phyloP scores from a whole-genome alignment of 2,888 invertebrate species.

The Eilema depressum region DNA sequence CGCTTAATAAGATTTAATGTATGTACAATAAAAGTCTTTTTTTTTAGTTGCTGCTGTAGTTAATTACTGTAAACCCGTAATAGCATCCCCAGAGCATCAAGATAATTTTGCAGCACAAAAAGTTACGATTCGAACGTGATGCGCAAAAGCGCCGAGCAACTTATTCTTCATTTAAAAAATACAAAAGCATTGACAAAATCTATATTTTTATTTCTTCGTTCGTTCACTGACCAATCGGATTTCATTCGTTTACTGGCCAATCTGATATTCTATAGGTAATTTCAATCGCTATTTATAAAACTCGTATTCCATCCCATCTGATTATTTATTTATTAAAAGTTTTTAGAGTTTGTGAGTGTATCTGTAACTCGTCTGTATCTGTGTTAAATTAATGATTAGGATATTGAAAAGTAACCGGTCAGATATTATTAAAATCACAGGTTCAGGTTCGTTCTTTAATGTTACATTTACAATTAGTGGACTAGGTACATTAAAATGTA shows the following conservation, averaged over 20 bases:
- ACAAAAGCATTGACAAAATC: slow-evolving; percentile 8
- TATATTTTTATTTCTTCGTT: slow-evolving; percentile 8
- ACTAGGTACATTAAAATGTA: too few species aligned
- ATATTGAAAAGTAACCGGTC: too few species aligned
- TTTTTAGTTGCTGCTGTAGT: slow-evolving; percentile 15
- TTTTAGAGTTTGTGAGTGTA: neutral
- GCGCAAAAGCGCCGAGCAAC: slow-evolving; percentile 13
- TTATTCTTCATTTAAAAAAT: neutral
- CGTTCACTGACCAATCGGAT: too few species aligned
- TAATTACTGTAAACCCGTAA: slow-evolving; percentile 27
- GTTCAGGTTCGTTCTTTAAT: too few species aligned
- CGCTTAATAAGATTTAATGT: slow-evolving; percentile 24
- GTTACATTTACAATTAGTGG: too few species aligned
- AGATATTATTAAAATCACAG: too few species aligned
- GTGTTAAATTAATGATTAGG: neutral
- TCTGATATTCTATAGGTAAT: neutral
- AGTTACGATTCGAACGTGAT: slow-evolving; percentile 10
- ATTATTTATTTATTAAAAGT: neutral
- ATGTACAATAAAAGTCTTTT: slow-evolving; percentile 19
- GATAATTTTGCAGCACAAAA: slow-evolving; percentile 18
- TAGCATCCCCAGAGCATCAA: slow-evolving; percentile 9
- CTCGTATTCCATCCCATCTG: neutral
- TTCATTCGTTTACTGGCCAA: too few species aligned
- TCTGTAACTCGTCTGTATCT: neutral
- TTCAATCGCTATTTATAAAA: neutral